phyloP scores from a whole-genome alignment of 2,113 vertebrate species.

The Python bivittatus region DNA sequence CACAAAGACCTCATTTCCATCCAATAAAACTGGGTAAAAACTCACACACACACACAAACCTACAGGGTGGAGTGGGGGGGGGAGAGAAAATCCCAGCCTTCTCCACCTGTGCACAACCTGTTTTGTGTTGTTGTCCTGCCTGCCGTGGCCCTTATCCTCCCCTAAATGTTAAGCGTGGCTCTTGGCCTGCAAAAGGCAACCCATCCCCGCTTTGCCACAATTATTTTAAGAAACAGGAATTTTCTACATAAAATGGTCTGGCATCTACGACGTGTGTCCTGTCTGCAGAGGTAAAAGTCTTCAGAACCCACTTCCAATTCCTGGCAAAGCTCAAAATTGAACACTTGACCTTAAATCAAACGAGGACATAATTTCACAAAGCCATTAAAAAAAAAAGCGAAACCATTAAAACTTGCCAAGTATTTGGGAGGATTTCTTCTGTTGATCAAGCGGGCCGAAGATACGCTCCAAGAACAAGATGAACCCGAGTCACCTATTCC shows the following conservation, averaged over 20 bases:
- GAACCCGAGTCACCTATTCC: not conserved
- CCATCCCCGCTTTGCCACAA: not conserved
- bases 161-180: not conserved
- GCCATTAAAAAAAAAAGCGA: constrained; percentile 9
- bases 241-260: not conserved
- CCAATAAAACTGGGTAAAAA: not conserved
- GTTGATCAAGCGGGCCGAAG: constrained; percentile 40
- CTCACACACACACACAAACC: not conserved
- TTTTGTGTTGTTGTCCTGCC: not conserved
- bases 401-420: not conserved
- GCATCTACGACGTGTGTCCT: not conserved
- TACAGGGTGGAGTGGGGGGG: not conserved
- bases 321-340: not conserved
- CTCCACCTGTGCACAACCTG: not conserved
- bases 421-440: constrained; percentile 9
- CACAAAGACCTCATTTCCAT: not conserved
- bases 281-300: not conserved
- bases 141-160: not conserved
- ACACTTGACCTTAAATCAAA: constrained; percentile 20
- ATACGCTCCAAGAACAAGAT: not conserved
- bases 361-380: constrained; percentile 10
- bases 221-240: not conserved
- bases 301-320: not conserved
- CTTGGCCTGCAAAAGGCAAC: not conserved
- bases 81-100: not conserved